Evolutionary conservation across 2,113 vertebrate species (phyloP), one percentile per base, ranked within the genome.

Genomic region (Varanus salvator): DNA sequence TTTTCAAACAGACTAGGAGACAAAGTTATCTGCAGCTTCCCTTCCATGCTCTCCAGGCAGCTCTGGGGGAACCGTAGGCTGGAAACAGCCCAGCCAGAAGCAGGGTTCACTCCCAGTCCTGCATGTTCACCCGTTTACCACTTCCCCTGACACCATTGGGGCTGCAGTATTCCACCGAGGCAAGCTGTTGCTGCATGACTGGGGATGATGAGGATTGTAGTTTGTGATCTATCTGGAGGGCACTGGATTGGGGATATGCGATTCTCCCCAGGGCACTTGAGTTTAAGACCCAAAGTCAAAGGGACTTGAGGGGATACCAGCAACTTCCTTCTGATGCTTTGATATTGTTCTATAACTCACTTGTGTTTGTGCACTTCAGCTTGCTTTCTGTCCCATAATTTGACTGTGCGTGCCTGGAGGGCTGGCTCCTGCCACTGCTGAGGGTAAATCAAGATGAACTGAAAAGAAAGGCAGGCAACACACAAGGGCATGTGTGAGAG

Each of bases 401-500:
- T 21, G 19, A 64, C 60, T 64, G 57, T 64, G 60, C 60, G 17
- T 21, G 60, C 8, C 15, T 19, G 60, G 17, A 64, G 60, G 17
- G 60, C 17, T 64, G 60, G 60, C 19, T 64, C 11, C 19, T 64
- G 60, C 17, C 15, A 19, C 17, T 2, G 17, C 60, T 64, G 60
- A 64, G 21, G 15, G 21, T 38, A 76, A 76, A 76, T 76, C 34
- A 76, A 76, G 34, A 6, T 76, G n/a, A 21, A 76, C 15, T 76
- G 2, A 76, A 76, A 21, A 76, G 15, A 64, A 76, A 15, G 6
- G n/a, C n/a, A 76, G n/a, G 17, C 74, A 19, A 6, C 5, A 14
- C 15, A 76, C 34, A 34, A 76, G 74, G 17, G 60, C 19, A 1
- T 76, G 74, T 91, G 92, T 90, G 93, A n/a, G 85, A 95, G 94